Evolutionary conservation across 1,140 invertebrate species (phyloP), one percentile per base, ranked within the genome.

Genomic region (Marisa cornuarietis): DNA sequence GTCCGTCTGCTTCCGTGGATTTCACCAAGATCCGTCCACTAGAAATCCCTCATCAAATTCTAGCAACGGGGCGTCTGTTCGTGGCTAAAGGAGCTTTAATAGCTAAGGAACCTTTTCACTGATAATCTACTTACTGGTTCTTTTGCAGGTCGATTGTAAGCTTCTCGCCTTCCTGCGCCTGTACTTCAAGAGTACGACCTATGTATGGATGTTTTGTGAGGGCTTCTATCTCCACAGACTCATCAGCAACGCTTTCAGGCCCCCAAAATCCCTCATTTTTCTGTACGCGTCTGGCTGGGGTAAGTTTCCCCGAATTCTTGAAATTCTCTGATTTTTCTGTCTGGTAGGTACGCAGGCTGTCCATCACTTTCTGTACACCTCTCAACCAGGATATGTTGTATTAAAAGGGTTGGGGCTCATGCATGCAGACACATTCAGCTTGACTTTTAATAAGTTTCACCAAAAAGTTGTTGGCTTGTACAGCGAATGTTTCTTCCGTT

Each of bases 201-300:
- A 91, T 76, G 83, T 90, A 22, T 90, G 89, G 85, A 93, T 93
- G 92, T 93, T 93, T 75, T 93, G 92, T 83, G 93, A 94, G 84
- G 92, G 92, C 0, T 92, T 91, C 78, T 93, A 93, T 80, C 90
- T 94, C 0, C 93, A 93, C 82, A 88, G 92, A 62, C 87, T 94
- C 22, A 91, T 94, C 79, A 91, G 92, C 11, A 89, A 92, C 22
- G 93, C 93, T 2, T 93, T 93, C 85, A 91, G 91, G 0, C 92
- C 93, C 61, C 92, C 93, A 58, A 92, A 91, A 76, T 91, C 88
- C 10, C 88, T 93, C 5, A 74, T 90, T 0, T 83, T 91, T 61
- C 92, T 93, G 71, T 93, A 93, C 78, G 24, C 92, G 5, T 88
- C 92, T 61, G 93, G 93, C 51, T 94, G 93, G 93, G 92, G 93